Percentiles rank a stretch among this genome's conserved stretches.
phyloP scores from a whole-genome alignment of 2,888 invertebrate genomes.

The Erebia epiphron region DNA sequence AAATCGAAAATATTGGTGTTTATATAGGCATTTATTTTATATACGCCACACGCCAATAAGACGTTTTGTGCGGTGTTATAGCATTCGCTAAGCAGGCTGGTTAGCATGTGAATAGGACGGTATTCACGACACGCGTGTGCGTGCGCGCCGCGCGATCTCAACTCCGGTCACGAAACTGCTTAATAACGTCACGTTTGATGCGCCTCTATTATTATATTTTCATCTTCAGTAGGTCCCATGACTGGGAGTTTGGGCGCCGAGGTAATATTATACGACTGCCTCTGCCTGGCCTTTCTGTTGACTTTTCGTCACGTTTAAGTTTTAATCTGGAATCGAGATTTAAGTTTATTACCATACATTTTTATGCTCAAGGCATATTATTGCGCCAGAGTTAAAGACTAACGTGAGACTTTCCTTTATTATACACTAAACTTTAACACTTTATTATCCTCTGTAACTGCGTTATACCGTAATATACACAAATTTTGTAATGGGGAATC shows the following conservation, averaged over 20 bases:
- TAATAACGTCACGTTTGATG: slow-evolving; percentile 84
- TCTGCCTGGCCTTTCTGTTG: slow-evolving; percentile 47
- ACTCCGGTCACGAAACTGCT: slow-evolving; percentile 76
- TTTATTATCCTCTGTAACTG: too few species aligned
- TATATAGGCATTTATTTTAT: too few species aligned
- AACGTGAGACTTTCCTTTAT: too few species aligned
- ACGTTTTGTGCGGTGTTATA: slow-evolving; percentile 51
- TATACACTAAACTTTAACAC: too few species aligned
- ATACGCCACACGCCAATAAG: background rate
- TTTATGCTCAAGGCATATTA: background rate
- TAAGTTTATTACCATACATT: background rate
- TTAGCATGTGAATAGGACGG: slow-evolving; percentile 73
- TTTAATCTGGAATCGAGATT: slow-evolving; percentile 25
- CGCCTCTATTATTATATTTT: slow-evolving; percentile 83
- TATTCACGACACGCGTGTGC: slow-evolving; percentile 73
- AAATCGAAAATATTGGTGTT: too few species aligned
- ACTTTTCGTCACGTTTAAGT: slow-evolving; percentile 56
- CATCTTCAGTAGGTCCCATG: slow-evolving; percentile 76
- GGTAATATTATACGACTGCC: slow-evolving; percentile 50
- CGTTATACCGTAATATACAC: too few species aligned
- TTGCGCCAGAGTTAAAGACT: background rate
- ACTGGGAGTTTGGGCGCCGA: slow-evolving; percentile 64
- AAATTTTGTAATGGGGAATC: too few species aligned
- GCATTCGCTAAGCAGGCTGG: slow-evolving; percentile 49
- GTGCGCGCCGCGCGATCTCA: slow-evolving; percentile 64